Conservation (phyloP, 2,888 invertebrate genomes). For the Drosophila kanekoi region DNA sequence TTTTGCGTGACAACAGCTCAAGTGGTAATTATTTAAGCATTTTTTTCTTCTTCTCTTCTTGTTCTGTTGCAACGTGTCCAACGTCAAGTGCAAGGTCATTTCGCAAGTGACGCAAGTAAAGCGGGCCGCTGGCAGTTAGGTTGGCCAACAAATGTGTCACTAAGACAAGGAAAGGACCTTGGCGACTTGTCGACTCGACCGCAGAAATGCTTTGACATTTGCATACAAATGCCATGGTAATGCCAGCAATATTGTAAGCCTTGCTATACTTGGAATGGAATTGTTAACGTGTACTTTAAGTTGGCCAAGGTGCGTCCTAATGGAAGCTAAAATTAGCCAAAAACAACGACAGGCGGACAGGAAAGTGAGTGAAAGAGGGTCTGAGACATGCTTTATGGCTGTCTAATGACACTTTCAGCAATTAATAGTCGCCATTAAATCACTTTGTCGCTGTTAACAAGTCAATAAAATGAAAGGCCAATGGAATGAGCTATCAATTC, state of each 20-base stretch:
- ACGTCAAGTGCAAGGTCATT: conserved; percentile 67
- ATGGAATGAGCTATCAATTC: conserved; percentile 39
- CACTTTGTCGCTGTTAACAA: conserved; percentile 11
- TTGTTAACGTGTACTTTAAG: conserved; percentile 15
- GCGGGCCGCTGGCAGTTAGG: conserved; percentile 37
- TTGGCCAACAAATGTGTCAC: conserved; percentile 62
- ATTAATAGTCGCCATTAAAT: not conserved
- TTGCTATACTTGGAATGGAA: conserved; percentile 5
- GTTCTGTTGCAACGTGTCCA: conserved; percentile 19
- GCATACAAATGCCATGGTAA: conserved; percentile 35
- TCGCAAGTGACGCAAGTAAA: conserved; percentile 31
- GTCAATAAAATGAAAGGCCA: conserved; percentile 19
- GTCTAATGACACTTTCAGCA: conserved; percentile 5
- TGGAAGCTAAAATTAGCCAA: not conserved
- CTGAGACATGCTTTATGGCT: not conserved
- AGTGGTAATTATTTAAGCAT: conserved; percentile 68
- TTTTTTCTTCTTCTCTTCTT: conserved; percentile 15
- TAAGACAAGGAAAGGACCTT: conserved; percentile 54
- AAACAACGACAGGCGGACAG: no score
- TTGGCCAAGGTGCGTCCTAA: conserved; percentile 46
- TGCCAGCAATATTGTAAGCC: conserved; percentile 6
- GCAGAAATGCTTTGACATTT: conserved; percentile 58
- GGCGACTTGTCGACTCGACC: conserved; percentile 27
- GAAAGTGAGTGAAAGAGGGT: not conserved
- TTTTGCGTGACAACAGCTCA: conserved; percentile 44